phyloP scores from a whole-genome alignment of 2,888 invertebrate genomes.

The Melinaea menophilus region DNA sequence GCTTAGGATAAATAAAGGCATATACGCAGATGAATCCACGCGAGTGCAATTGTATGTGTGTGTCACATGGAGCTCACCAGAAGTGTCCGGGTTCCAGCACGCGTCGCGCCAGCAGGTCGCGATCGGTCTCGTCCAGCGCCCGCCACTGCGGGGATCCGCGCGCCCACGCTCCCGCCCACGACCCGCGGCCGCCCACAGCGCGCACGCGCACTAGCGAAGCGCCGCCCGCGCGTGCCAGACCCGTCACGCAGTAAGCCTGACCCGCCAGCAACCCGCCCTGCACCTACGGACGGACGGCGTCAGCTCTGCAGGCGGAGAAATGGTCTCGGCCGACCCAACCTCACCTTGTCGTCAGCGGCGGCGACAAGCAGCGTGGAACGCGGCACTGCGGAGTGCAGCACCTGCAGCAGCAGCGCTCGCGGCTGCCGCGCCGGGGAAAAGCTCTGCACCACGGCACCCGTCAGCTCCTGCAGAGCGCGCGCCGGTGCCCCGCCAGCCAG shows the following conservation, averaged over 20 bases:
- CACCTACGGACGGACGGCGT: slow-evolving; percentile 48
- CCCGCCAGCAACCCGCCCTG: slow-evolving; percentile 81
- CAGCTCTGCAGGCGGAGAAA: background rate
- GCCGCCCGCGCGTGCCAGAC: slow-evolving; percentile 80
- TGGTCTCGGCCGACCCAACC: too few species aligned
- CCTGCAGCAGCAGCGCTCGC: slow-evolving; percentile 81
- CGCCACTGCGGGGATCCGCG: slow-evolving; percentile 84
- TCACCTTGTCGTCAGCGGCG: slow-evolving; percentile 47
- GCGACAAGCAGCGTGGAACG: slow-evolving; percentile 84
- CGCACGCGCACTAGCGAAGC: slow-evolving; percentile 78
- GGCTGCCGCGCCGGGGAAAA: slow-evolving; percentile 81
- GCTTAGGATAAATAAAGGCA: background rate
- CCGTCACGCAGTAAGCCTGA: slow-evolving; percentile 84
- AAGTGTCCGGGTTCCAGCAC: slow-evolving; percentile 39
- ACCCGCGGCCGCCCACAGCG: slow-evolving; percentile 84
- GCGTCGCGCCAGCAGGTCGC: slow-evolving; percentile 79
- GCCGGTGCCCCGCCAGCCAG: slow-evolving; percentile 77
- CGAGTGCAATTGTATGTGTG: background rate
- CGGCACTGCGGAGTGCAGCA: slow-evolving; percentile 83
- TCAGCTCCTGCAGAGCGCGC: slow-evolving; percentile 84
- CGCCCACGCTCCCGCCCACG: slow-evolving; percentile 85
- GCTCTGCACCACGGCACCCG: slow-evolving; percentile 87
- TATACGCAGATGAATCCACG: background rate
- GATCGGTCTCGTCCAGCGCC: slow-evolving; percentile 79
- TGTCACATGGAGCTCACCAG: slow-evolving; percentile 37